Base-by-base conservation (phyloP, 1,140 invertebrate species). In the Andricus grossulariae region DNA sequence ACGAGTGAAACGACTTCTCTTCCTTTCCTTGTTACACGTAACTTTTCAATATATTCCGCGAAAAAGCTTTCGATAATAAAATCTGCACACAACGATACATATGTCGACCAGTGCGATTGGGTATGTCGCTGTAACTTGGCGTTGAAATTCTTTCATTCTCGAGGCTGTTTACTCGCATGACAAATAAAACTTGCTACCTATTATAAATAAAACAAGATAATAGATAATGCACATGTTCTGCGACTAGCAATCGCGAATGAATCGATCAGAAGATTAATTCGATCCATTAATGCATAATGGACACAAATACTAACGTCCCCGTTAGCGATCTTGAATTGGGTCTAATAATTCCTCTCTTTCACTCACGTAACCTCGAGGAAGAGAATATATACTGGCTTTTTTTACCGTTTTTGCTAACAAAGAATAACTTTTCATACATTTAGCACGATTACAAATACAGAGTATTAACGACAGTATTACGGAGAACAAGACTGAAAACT, bases 61-160 rank as follows among this genome's bases (percentile, higher is more conserved):
- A 66, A 45, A 66, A 66, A 66, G 60, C 60, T 66, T 66, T 66
- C 60, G 32, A 45, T 66, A 66, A 66, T 66, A 66, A 66, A 66
- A 66, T 66, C 60, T 66, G 32, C 60, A 66, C 60, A 66, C 60
- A 32, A 66, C 60, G 25, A 39, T n/a, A n/a, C n/a, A n/a, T n/a
- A 66, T 16, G n/a, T 66, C 32, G 60, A 66, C 60, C 16, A 66
- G 45, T 66, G 25, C 32, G 45, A 66, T 66, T 21, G 60, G 60
- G 25, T 16, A 66, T 32, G 60, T 66, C 32, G 13, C 3, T 45
- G 15, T 25, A 66, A 66, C 25, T 60, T 60, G 25, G 5, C 57
- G 19, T 60, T 19, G 12, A 32, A 66, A 66, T 66, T 66, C 60
- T 39, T 39, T 66, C 57, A 0, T 60, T 16, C 19, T 60, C 32